Evolutionary conservation across 2,888 invertebrate genomes (phyloP).

Genomic region (Leistus spinibarbis): DNA sequence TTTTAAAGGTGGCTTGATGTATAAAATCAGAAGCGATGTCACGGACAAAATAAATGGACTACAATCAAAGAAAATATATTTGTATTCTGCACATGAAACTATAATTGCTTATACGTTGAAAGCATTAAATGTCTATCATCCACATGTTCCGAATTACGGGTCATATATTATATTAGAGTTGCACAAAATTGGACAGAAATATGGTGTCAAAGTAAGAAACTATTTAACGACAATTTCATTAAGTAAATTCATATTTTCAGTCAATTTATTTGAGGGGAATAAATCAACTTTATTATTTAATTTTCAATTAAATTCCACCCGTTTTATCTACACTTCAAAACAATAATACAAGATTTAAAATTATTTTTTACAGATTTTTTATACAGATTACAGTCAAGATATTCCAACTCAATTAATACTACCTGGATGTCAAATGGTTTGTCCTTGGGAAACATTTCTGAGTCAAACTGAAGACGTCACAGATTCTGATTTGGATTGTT

Average conservation of each 20-base stretch:
- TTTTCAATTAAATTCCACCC: no score
- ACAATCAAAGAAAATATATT: conserved; percentile 41
- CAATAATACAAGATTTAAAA: conserved; percentile 52
- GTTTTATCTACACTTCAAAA: no score
- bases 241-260: no score
- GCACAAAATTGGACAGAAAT: conserved; percentile 41
- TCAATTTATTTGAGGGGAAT: no score
- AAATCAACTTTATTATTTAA: no score
- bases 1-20: conserved; percentile 40
- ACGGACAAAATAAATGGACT: conserved; percentile 36
- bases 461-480: background rate
- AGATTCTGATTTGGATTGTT: background rate
- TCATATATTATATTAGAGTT: conserved; percentile 42
- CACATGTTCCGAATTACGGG: conserved; percentile 41
- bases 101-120: conserved; percentile 40
- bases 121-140: conserved; percentile 37
- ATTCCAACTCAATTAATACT: conserved; percentile 40
- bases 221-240: background rate
- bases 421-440: conserved; percentile 41
- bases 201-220: conserved; percentile 42
- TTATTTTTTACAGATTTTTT: conserved; percentile 45
- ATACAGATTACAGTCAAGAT: conserved; percentile 46
- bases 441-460: conserved; percentile 41
- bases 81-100: conserved; percentile 44
- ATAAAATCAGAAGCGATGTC: conserved; percentile 41